Base-by-base conservation (phyloP, 2,113 vertebrate genomes). In the Noturus placidus region DNA sequence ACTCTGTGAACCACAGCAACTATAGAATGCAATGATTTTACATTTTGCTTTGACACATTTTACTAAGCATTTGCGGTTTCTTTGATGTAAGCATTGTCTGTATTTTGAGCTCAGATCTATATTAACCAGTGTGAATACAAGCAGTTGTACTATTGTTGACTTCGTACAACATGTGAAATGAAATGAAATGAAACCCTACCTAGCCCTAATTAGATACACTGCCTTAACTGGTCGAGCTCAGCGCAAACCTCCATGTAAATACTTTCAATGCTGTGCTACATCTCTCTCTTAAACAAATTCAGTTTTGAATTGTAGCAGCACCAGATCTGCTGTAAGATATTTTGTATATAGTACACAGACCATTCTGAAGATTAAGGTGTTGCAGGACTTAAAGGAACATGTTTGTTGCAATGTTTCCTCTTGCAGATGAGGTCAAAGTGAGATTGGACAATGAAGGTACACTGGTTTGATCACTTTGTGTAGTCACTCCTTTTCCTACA, bases 391-490 rank as follows among this genome's bases (percentile, higher is more conserved):
- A 88, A 86, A 89, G 93, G 91, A 94, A 93, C 87, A 82, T 92
- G 72, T 91, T 88, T 92, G 91, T 92, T 93, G 90, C 92, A 90
- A 88, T 94, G 92, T 91, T 95, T 94, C 93, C 93, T 87, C 1
- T 96, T 96, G 90, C 95, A 97, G 95, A 92, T 92, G 94, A 96
- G n/a, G 54, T 93, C 95, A 86, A 91, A 89, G 90, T 92, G 83
- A 67, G 67, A 94, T 87, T 78, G 82, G 96, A 97, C 82, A 76
- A 87, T 92, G 96, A 97, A 94, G 97, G 97, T 97, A 97, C 94
- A 91, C 90, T 74, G 74, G 84, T 87, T 82, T 85, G 83, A 84
- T 86, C 42, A 6, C 38, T 87, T 56, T 59, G 81, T 72, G 80
- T 88, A 91, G 88, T 87, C 88, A 42, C 69, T 83, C 76, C 69